Percentiles rank a stretch among this genome's conserved stretches.
These are phyloP conservation scores for Eidolon dupreanum DNA, from an alignment of 2,797 vertebrate genomes.

Conservation along the genomic window DNA sequence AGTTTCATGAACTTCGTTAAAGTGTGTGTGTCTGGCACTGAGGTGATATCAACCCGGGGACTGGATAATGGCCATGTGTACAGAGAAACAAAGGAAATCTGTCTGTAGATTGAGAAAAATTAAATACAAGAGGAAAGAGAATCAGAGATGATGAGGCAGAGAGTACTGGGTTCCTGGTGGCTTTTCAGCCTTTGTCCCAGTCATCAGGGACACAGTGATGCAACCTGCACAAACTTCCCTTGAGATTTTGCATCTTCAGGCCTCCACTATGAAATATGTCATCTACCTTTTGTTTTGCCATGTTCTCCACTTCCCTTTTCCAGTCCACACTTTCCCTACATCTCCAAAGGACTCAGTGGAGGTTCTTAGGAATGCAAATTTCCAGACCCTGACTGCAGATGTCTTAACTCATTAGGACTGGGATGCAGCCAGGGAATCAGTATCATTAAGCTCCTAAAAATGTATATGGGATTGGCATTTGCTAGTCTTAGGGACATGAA, in stretches of 20 bases:
- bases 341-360: neutral
- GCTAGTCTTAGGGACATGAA: neutral
- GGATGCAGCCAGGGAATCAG: neutral
- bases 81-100: neutral
- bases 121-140: neutral
- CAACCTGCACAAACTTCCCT: neutral
- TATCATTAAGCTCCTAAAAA: neutral
- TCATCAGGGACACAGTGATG: neutral
- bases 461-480: neutral
- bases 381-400: neutral
- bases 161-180: neutral
- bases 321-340: neutral
- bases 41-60: neutral
- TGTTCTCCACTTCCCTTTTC: neutral
- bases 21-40: neutral
- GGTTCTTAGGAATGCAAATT: neutral
- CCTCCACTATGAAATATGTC: neutral
- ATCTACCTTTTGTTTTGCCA: neutral
- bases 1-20: neutral
- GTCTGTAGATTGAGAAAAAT: neutral
- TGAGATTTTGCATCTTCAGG: neutral
- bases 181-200: neutral
- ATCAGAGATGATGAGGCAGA: neutral
- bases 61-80: neutral
- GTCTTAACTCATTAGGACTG: neutral